Conservation (phyloP, 2,797 vertebrate species). For the Hephaestus fuliginosus region DNA sequence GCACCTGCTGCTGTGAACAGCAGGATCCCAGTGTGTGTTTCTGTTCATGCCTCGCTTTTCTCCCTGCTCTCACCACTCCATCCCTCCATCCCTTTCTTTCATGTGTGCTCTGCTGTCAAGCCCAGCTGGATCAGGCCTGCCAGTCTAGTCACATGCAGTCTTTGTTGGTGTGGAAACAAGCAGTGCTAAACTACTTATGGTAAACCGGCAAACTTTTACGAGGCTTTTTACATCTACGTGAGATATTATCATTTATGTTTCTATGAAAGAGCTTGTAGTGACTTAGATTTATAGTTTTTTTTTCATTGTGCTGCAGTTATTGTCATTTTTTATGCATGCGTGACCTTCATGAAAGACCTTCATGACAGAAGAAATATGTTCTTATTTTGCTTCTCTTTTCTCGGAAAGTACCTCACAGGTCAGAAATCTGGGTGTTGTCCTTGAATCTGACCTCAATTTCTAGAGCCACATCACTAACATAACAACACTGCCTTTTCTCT, state of each 20-base stretch:
- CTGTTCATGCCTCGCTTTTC: conserved; percentile 76
- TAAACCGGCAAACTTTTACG: conserved; percentile 33
- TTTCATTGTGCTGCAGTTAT: neutral
- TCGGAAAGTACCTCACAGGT: neutral
- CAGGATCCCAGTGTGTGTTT: conserved; percentile 82
- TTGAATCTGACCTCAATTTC: neutral
- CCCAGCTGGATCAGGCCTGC: conserved; percentile 83
- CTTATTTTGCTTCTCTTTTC: neutral
- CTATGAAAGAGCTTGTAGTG: neutral
- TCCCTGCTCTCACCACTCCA: conserved; percentile 72
- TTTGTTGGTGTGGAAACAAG: conserved; percentile 73
- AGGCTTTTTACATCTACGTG: conserved; percentile 21
- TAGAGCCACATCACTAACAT: neutral
- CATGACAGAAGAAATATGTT: neutral
- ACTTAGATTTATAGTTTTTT: neutral
- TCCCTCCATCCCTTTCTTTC: conserved; percentile 82
- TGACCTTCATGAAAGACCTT: neutral
- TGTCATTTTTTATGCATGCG: conserved; percentile 1
- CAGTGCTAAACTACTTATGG: conserved; percentile 47
- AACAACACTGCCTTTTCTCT: neutral
- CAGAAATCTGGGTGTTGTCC: neutral
- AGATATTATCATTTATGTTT: conserved; percentile 5
- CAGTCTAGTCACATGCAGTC: conserved; percentile 70
- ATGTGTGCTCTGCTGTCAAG: conserved; percentile 82
- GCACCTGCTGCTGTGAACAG: conserved; percentile 87